These are phyloP conservation scores for Halcyon chelicuti DNA, from an alignment of 2,797 vertebrate genomes.

Conservation along the genomic window DNA sequence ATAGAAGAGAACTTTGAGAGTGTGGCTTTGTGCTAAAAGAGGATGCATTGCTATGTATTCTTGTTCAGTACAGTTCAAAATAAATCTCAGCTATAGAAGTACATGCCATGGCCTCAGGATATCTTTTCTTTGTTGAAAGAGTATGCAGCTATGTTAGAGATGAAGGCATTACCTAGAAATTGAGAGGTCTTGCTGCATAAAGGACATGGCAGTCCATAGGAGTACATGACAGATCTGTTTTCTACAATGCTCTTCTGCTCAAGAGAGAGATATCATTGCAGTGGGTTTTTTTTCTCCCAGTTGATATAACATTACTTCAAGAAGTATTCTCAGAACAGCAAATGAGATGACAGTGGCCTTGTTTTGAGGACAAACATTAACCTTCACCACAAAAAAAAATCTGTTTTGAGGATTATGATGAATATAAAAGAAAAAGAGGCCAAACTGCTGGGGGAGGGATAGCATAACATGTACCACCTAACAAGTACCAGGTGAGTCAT, in stretches of 20 bases:
- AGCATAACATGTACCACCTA: no score
- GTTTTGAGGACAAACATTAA: not conserved
- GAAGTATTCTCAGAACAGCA: not conserved
- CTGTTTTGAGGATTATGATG: not conserved
- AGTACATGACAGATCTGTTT: not conserved
- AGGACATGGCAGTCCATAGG: not conserved
- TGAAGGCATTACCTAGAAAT: not conserved
- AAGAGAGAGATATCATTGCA: not conserved
- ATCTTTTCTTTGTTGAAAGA: not conserved
- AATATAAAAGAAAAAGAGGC: not conserved
- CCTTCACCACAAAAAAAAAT: not conserved
- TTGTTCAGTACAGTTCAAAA: constrained; percentile 3
- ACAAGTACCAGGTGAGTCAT: no score
- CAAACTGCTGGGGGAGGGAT: not conserved
- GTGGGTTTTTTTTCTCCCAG: accelerated
- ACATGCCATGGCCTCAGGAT: not conserved
- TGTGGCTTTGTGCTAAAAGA: not conserved
- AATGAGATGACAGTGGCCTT: not conserved
- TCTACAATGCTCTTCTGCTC: not conserved
- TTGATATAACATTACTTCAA: not conserved
- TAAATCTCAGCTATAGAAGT: constrained; percentile 4
- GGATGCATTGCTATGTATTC: not conserved
- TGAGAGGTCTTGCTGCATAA: not conserved
- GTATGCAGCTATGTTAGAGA: not conserved
- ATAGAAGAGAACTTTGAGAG: not conserved